Evolutionary conservation across 2,797 vertebrate genomes (phyloP).

Genomic region (Aphelocoma californica): DNA sequence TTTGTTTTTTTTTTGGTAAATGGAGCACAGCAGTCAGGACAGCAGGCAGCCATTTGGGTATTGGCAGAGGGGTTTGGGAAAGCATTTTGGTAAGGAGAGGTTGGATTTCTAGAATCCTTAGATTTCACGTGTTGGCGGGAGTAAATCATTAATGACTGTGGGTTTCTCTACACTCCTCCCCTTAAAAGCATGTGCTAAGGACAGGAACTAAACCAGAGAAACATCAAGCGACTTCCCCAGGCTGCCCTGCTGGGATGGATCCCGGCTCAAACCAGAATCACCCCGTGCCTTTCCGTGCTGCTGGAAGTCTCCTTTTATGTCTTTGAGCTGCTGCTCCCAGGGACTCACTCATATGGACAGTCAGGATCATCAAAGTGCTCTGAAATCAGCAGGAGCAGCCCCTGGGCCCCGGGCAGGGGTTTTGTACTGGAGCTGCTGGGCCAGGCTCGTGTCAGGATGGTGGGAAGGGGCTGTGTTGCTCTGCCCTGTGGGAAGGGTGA

Average conservation of each 20-base stretch:
- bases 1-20: background rate
- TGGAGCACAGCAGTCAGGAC: background rate
- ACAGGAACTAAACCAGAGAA: background rate
- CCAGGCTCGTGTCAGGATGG: rapidly evolving
- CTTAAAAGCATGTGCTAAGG: background rate
- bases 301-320: background rate
- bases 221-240: background rate
- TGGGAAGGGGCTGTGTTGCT: rapidly evolving
- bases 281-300: background rate
- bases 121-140: background rate
- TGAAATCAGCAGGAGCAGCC: background rate
- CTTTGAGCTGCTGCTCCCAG: background rate
- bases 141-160: background rate
- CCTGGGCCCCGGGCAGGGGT: background rate
- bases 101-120: background rate
- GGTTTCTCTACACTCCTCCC: background rate
- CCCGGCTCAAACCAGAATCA: background rate
- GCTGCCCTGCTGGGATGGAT: constrained; percentile 11
- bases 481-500: background rate
- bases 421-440: background rate
- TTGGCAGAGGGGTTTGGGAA: background rate
- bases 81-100: background rate
- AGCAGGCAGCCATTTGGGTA: background rate
- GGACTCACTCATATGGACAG: background rate
- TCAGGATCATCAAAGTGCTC: background rate